Conservation (phyloP, 2,888 invertebrate species). For the Amblyjoppa proteus region DNA sequence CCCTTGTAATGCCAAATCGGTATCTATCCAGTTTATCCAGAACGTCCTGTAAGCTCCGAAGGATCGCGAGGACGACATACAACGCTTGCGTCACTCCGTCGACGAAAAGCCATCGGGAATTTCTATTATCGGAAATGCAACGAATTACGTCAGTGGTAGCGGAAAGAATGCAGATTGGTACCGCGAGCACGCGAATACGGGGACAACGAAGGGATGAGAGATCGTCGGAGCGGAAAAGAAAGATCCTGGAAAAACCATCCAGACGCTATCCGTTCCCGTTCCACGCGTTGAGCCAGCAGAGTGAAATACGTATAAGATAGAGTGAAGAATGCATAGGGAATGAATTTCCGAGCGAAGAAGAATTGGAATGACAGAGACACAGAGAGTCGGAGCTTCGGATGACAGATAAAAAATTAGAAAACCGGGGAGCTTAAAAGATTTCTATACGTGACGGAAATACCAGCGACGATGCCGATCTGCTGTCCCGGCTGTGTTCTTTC, state of each 20-base stretch:
- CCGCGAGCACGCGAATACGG: conserved; percentile 49
- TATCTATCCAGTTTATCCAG: neutral
- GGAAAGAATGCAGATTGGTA: conserved; percentile 75
- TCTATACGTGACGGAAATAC: conserved; percentile 69
- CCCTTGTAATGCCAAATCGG: neutral
- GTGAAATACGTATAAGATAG: conserved; percentile 67
- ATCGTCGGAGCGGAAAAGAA: conserved; percentile 45
- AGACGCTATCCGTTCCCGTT: conserved; percentile 51
- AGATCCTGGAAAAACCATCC: conserved; percentile 60
- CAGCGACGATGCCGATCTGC: conserved; percentile 12
- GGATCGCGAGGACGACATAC: conserved; percentile 25
- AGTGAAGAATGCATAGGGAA: conserved; percentile 65
- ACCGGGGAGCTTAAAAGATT: conserved; percentile 73
- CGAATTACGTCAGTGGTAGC: conserved; percentile 72
- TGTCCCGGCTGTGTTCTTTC: conserved; percentile 29
- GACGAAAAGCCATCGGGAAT: conserved; percentile 67
- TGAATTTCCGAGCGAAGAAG: conserved; percentile 64
- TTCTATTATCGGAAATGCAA: conserved; percentile 74
- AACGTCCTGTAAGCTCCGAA: neutral
- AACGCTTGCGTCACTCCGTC: conserved; percentile 17
- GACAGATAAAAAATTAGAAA: conserved; percentile 77
- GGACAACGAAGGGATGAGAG: conserved; percentile 31
- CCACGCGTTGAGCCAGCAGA: conserved; percentile 56
- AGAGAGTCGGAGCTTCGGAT: conserved; percentile 64
- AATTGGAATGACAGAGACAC: conserved; percentile 56